Base-by-base conservation (phyloP, 2,797 vertebrate species). In the Distichodus sexfasciatus region DNA sequence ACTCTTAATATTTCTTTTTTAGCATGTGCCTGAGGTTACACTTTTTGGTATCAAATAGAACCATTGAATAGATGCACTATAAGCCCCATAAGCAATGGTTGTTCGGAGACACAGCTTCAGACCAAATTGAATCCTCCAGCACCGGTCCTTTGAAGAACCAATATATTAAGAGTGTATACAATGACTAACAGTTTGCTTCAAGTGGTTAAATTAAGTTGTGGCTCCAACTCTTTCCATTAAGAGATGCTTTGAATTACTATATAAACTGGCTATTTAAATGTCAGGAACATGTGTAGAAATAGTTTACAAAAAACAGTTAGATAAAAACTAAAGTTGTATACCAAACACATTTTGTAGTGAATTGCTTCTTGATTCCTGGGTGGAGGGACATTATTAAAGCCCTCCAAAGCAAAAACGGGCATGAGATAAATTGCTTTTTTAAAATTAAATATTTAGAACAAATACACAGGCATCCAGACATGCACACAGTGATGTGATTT, bases 271-370 rank as follows among this genome's bases (percentile, higher is more conserved):
- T n/a, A 23, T 59, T 81, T 79, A 72, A 81, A 81, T 83, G 75
- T 78, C 79, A 81, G 78, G 78, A 53, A 50, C 61, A 72, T 35
- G 74, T 76, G 72, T 79, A 76, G 57, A 84, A 88, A 82, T 84
- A 60, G 63, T 69, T 74, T 76, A 80, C 74, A 74, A 69, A 74
- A 70, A 75, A 76, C 47, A 31, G 7, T 59, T 57, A 17, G 69
- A 69, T 75, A 78, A 74, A 79, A 79, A 74, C 44, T 69, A 64
- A 76, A 66, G 51, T 54, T 60, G 9, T 77, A 41, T 72, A 70
- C 57, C 44, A 67, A 78, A 72, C 61, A 71, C 38, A 66, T 69
- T 21, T 54, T 58, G 61, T 51, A 62, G 48, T 48, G 54, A 38
- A 64, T 73, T 69, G 63, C 50, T 63, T 57, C 67, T 73, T 47